phyloP scores from a whole-genome alignment of 1,140 invertebrate species.

The Harpegnathos saltator region DNA sequence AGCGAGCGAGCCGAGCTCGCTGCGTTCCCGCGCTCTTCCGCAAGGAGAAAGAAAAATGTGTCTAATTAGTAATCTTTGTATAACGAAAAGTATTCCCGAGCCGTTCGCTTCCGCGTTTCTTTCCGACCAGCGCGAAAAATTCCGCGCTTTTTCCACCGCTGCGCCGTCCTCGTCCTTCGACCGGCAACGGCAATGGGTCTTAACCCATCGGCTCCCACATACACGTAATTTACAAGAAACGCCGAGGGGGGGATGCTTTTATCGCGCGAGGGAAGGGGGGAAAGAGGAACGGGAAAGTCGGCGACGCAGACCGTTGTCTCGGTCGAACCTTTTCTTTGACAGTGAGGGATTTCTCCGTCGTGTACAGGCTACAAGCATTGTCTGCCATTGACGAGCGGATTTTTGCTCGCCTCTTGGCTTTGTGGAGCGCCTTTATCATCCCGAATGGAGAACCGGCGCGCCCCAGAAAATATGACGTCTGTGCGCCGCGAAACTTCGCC shows the following conservation, averaged over 20 bases:
- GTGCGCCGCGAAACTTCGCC: constrained; percentile 54
- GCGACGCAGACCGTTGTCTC: constrained; percentile 20
- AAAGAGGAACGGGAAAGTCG: no score
- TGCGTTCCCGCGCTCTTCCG: background rate
- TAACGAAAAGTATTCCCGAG: constrained; percentile 2
- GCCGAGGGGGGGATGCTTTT: constrained; percentile 43
- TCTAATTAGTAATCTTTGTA: constrained; percentile 27
- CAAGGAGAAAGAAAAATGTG: constrained; percentile 11
- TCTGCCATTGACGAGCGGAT: constrained; percentile 59
- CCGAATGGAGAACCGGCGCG: constrained; percentile 47
- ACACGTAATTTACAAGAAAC: constrained; percentile 61
- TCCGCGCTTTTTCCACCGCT: background rate
- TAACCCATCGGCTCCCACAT: constrained; percentile 30
- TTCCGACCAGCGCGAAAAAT: background rate
- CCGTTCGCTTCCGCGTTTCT: background rate
- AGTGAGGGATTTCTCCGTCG: constrained; percentile 59
- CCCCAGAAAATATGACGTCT: constrained; percentile 57
- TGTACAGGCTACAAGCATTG: constrained; percentile 56
- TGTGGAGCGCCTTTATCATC: constrained; percentile 56
- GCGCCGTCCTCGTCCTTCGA: background rate
- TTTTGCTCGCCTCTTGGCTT: constrained; percentile 60
- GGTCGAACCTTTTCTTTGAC: constrained; percentile 56
- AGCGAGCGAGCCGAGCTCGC: background rate
- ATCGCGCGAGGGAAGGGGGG: no score
- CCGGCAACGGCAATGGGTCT: constrained; percentile 23